These are phyloP conservation scores for Dysmachus trigonus DNA, from an alignment of 2,888 invertebrate species.

Conservation along the genomic window DNA sequence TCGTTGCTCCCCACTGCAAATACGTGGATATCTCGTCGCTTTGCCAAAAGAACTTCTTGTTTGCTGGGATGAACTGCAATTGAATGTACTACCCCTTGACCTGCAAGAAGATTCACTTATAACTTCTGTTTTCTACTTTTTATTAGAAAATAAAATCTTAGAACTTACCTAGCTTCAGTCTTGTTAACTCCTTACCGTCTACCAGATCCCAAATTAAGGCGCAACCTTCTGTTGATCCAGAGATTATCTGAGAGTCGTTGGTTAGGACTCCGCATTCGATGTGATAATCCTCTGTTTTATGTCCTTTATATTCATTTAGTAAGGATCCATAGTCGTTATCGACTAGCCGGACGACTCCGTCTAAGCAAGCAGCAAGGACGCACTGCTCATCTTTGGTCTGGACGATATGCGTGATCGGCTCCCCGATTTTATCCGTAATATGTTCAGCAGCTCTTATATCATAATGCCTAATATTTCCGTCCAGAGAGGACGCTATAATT, in stretches of 20 bases:
- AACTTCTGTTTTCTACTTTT: constrained; percentile 64
- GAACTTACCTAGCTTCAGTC: constrained; percentile 58
- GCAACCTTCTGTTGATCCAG: constrained; percentile 86
- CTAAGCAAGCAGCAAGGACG: constrained; percentile 83
- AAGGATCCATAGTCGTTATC: constrained; percentile 88
- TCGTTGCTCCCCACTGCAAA: constrained; percentile 48
- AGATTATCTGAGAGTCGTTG: constrained; percentile 85
- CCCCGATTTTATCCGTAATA: constrained; percentile 84
- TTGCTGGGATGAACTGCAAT: constrained; percentile 80
- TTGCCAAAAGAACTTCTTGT: constrained; percentile 60
- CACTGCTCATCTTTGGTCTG: constrained; percentile 95
- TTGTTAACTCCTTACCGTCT: constrained; percentile 70
- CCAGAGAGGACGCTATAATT: constrained; percentile 89
- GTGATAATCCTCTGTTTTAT: constrained; percentile 82
- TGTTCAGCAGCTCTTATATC: constrained; percentile 90
- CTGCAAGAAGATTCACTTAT: constrained; percentile 64
- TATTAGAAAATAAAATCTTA: constrained; percentile 45
- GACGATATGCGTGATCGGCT: constrained; percentile 81
- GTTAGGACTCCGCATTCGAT: constrained; percentile 87
- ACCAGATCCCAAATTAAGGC: constrained; percentile 82
- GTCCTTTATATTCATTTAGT: constrained; percentile 82
- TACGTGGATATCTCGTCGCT: constrained; percentile 60
- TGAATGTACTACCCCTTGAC: constrained; percentile 75
- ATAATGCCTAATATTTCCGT: constrained; percentile 86
- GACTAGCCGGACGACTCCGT: constrained; percentile 82